Base-by-base conservation (phyloP, 2,888 invertebrate genomes). In the Philaethria dido region DNA sequence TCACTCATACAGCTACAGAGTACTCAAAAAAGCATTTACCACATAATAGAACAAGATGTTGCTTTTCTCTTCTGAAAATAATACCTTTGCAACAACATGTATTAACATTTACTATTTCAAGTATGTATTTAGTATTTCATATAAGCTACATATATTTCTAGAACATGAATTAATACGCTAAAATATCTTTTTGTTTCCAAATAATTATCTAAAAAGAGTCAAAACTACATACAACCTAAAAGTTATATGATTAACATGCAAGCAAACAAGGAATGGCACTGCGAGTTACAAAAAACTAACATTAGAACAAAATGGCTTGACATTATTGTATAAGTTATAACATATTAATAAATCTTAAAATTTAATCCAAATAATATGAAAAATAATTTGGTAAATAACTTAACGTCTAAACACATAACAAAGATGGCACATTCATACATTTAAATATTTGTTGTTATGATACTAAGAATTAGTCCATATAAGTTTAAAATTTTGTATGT, bases 321-420 rank as follows among this genome's bases (percentile, higher is more conserved):
- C 2, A 36, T 14, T 42, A 57, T 42, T 11, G 42, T 20, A 3
- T 39, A 18, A 4, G 14, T 16, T 29, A 29, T 25, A 42, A 22
- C 2, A 57, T 22, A 22, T 14, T 22, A 22, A 55, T 3, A 20
- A 39, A 42, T 0, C 20, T 8, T 25, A 14, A 55, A 20, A 55
- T 8, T 6, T 36, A 55, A 36, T 16, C 5, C 14, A 14, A 13
- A 22, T 22, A 4, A n/a, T 36, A 60, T 60, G 16, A 36, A 47
- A 64, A 25, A 42, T 22, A 33, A 45, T 39, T 39, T 48, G n/a
- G 39, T 22, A 57, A 65, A 68, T 39, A 59, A 47, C 48, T 48
- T 64, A 68, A 66, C 60, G 55, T 68, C 50, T 66, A 69, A 66
- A 57, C 64, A 59, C 48, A 67, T 55, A 77, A 78, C 67, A 60